Base-by-base conservation (phyloP, 2,888 invertebrate genomes). In the Phyllotreta cruciferae region DNA sequence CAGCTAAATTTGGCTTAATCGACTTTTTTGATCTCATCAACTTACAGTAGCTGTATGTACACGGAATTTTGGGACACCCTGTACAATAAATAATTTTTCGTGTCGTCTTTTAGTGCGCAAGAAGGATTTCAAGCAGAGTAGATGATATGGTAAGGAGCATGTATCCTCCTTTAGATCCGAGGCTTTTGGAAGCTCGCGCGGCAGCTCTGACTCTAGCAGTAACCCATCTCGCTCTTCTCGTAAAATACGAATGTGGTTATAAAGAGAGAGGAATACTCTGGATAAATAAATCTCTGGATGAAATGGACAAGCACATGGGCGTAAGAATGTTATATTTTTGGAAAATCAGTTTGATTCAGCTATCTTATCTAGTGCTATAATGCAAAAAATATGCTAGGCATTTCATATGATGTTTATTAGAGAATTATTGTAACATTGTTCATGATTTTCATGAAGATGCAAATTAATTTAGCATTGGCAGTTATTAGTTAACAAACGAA, bases 81-180 rank as follows among this genome's bases (percentile, higher is more conserved):
- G n/a, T n/a, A n/a, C 24, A 24, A 24, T 3, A 4, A 24, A 24
- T 24, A 3, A 24, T 24, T 24, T 24, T 24, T 24, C 2, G 24
- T 24, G 2, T 4, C 4, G 24, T 24, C 24, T 72, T 76, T 47
- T 71, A 86, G 82, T 84, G 86, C 60, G 89, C 90, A 3, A 84
- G 85, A 71, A 82, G 86, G 68, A 88, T 90, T 70, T 88, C 88
- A 50, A 85, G 87, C 10, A 81, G 89, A 45, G 89, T 90, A 1
- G 90, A 90, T 77, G 90, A 90, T 73, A 88, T 90, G 67, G 88
- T 89, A 0, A 80, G 85, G 62, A 86, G 88, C 65, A 87, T 90
- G 85, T 90, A 89, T 75, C 89, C 90, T 9, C 89, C 90, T 4
- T 77, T 90, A 67, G 89, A 90, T 78, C 86, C 88, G 0, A 82